These are phyloP conservation scores for Rhizoglyphus robini DNA, from an alignment of 1,140 invertebrate genomes.

Conservation along the genomic window DNA sequence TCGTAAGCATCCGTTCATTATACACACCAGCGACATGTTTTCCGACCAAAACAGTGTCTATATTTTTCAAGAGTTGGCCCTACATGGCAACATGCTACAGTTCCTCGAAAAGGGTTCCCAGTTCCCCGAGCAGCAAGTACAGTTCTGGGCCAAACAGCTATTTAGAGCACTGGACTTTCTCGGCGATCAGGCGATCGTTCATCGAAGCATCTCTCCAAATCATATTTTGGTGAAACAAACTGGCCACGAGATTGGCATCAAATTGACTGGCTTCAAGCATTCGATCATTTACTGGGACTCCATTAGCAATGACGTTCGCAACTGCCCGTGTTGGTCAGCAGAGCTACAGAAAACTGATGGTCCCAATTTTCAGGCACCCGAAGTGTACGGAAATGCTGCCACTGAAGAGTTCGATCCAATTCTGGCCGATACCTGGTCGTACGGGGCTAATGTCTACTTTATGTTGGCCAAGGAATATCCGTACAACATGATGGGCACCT, in stretches of 20 bases:
- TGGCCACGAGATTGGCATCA: not conserved
- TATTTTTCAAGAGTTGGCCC: slow-evolving; percentile 11
- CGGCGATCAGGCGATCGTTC: not conserved
- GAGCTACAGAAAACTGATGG: not conserved
- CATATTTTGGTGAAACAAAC: slow-evolving; percentile 1
- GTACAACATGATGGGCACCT: not conserved
- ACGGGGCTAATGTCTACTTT: not conserved
- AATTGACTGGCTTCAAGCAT: slow-evolving; percentile 16
- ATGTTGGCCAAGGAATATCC: slow-evolving; percentile 6
- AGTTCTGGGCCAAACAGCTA: not conserved
- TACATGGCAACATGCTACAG: not conserved
- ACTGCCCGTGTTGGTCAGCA: not conserved
- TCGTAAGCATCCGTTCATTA: slow-evolving; percentile 9
- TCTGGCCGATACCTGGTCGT: slow-evolving; percentile 15
- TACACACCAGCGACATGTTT: slow-evolving; percentile 14
- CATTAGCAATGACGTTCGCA: not conserved
- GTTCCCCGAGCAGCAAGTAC: not conserved
- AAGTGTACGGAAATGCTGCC: slow-evolving; percentile 12
- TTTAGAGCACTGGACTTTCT: slow-evolving; percentile 16
- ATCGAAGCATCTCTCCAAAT: slow-evolving; percentile 5
- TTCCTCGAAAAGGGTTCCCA: not conserved
- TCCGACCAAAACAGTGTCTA: slow-evolving; percentile 4
- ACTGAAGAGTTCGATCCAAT: slow-evolving; percentile 17
- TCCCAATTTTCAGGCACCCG: slow-evolving; percentile 12
- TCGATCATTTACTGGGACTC: slow-evolving; percentile 13